phyloP scores from a whole-genome alignment of 2,113 vertebrate genomes.

The Melierax canorus region DNA sequence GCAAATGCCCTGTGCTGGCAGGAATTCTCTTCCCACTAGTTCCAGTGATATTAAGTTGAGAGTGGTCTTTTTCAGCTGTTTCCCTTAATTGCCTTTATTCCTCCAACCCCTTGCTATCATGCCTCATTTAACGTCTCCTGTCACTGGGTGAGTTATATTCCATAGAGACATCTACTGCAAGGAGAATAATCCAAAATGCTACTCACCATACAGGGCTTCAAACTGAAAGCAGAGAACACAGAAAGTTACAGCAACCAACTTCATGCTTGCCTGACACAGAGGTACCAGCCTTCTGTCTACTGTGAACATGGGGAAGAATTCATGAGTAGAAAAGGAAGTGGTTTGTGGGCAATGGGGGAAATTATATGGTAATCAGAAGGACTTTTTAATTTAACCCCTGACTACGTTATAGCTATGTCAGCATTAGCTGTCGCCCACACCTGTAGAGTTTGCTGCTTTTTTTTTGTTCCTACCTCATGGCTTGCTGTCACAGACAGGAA shows the following conservation, averaged over 20 bases:
- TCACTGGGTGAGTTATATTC: not conserved
- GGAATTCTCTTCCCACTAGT: not conserved
- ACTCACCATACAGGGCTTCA: constrained; percentile 68
- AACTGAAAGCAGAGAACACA: constrained; percentile 63
- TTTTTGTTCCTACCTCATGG: not conserved
- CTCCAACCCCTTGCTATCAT: not conserved
- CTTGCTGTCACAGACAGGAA: not conserved
- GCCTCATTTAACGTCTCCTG: not conserved
- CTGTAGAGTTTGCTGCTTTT: not conserved
- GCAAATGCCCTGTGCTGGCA: not conserved
- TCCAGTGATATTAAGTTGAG: not conserved
- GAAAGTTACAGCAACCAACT: constrained; percentile 35
- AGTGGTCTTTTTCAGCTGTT: not conserved
- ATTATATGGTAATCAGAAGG: not conserved
- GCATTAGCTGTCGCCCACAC: not conserved
- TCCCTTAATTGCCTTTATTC: not conserved
- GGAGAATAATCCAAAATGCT: not conserved
- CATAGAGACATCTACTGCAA: not conserved
- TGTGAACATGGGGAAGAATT: not conserved
- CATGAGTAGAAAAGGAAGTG: constrained; percentile 68
- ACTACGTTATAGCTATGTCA: constrained; percentile 17
- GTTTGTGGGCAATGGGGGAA: constrained; percentile 53
- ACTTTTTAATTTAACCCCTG: not conserved
- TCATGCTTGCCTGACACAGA: constrained; percentile 67
- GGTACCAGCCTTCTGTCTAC: not conserved